Evolutionary conservation across 2,797 vertebrate species (phyloP).

Genomic region (Syngnathus acus): DNA sequence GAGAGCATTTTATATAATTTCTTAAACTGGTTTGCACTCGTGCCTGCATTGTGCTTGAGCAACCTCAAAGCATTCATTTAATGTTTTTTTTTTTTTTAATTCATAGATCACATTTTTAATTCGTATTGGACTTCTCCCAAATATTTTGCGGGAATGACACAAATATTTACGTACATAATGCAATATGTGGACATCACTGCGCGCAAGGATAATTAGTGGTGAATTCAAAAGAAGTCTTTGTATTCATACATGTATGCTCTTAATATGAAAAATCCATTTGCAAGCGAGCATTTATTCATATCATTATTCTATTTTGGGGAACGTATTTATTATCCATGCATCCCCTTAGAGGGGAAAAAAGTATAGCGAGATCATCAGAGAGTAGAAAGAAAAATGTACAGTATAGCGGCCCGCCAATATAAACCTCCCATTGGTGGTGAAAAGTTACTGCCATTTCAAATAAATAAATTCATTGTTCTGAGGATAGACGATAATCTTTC

Average conservation of each 20-base stretch:
- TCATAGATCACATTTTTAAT: background rate
- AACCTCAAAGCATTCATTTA: background rate
- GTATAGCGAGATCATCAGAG: background rate
- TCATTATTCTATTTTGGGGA: background rate
- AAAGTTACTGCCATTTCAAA: no score
- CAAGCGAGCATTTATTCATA: background rate
- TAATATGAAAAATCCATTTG: background rate
- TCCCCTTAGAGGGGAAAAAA: background rate
- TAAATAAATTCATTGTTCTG: background rate
- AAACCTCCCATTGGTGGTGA: no score
- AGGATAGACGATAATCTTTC: background rate
- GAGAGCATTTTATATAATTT: background rate
- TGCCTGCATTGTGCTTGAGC: background rate
- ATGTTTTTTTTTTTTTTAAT: background rate
- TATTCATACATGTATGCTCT: background rate
- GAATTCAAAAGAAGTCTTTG: background rate
- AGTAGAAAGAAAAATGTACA: background rate
- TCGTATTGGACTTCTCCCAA: background rate
- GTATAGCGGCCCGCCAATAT: no score
- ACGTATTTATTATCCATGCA: background rate
- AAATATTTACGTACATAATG: background rate
- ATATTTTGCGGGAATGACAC: background rate
- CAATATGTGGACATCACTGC: background rate
- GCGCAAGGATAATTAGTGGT: background rate
- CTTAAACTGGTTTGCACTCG: background rate